Percentiles rank a stretch among this genome's conserved stretches.
phyloP scores from a whole-genome alignment of 92 coral and sea anemone species.

The Zoanthus gigantus region DNA sequence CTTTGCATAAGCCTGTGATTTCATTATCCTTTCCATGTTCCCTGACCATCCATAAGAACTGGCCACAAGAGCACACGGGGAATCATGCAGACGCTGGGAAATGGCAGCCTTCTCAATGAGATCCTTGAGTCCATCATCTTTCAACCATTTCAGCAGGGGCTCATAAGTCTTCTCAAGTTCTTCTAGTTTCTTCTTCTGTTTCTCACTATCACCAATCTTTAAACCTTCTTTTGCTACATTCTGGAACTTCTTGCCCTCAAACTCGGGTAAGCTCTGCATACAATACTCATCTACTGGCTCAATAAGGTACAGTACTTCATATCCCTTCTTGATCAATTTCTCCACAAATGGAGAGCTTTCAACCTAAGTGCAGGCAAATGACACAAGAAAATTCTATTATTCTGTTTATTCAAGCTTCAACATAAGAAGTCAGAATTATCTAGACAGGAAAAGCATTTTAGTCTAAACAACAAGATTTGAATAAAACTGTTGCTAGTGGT shows the following conservation, averaged over 20 bases:
- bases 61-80: conserved; percentile 99
- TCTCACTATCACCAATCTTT: conserved; percentile 92
- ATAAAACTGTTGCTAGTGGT: too few relatives aligned
- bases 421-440: too few relatives aligned
- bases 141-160: conserved; percentile 97
- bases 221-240: conserved; percentile 98
- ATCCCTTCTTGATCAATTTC: conserved; percentile 91
- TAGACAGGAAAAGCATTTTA: too few relatives aligned
- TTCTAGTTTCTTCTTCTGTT: conserved; percentile 91
- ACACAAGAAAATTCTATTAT: neutral
- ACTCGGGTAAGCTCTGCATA: conserved; percentile 98
- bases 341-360: conserved; percentile 98
- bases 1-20: conserved; percentile 98
- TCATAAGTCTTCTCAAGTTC: conserved; percentile 95
- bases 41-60: conserved; percentile 99
- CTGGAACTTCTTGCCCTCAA: conserved; percentile 99
- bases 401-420: neutral
- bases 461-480: too few relatives aligned
- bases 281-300: conserved; percentile 99
- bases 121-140: conserved; percentile 96
- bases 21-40: conserved; percentile 99
- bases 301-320: conserved; percentile 90
- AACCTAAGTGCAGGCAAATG: conserved; percentile 53
- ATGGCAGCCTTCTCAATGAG: conserved; percentile 95
- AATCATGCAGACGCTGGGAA: conserved; percentile 92